Evolutionary conservation across 2,888 invertebrate genomes (phyloP), one percentile per base, ranked within the genome.

Genomic region (Tiliacea aurago): DNA sequence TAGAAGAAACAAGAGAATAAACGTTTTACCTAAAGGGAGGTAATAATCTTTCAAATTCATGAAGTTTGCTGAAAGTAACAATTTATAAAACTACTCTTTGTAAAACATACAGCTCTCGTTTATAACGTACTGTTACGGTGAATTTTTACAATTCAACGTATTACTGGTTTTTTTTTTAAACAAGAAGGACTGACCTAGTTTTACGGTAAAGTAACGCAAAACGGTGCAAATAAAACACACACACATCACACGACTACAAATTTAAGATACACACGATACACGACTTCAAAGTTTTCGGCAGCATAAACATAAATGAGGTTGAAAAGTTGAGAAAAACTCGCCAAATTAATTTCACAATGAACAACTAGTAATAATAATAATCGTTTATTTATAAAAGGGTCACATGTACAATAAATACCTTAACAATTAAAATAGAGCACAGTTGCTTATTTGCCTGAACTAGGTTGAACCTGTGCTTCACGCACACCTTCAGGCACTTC

Each of bases 11-110:
- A 69, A 68, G 33, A 37, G 37, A 74, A 41, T 0, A 4, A 71
- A 49, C 55, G 13, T 68, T 69, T 41, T 59, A 18, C 15, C 15
- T 47, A 76, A 68, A 15, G 28, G 37, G 28, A 41, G 74, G 45
- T 63, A 58, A 64, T 47, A 28, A 56, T 47, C 15, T 71, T 69
- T 49, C 13, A 23, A 68, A 68, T 55, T 33, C 53, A 37, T 15
- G 15, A 43, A 65, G 47, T 33, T 66, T 51, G n/a, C 51, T 56
- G 20, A 56, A 56, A 45, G 28, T 70, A 41, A 63, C 51, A 28
- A 58, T 59, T 41, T 58, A 6, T 37, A 43, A n/a, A 56, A 61
- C 4, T 41, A n/a, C 6, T 43, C 3, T 53, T 59, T 45, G 20
- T 37, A 15, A 64, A 28, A 41, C 1, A 47, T 9, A 56, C 43